Evolutionary conservation across 2,113 vertebrate genomes (phyloP).

Genomic region (Neodon shergylaensis): DNA sequence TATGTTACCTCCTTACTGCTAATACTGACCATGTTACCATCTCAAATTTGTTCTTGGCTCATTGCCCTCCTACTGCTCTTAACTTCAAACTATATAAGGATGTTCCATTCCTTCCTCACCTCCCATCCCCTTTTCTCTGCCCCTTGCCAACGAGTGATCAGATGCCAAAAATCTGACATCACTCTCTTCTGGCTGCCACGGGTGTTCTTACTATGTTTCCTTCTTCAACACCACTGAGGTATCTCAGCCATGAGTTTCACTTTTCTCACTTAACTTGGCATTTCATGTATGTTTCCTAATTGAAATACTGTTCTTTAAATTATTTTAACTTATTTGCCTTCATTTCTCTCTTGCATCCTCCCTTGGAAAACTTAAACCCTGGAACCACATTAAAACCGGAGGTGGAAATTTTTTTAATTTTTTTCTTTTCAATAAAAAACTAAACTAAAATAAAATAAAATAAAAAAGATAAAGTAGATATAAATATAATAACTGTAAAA

Average conservation of each 20-base stretch:
- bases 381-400: background rate
- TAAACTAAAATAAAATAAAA: too few species aligned
- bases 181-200: background rate
- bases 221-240: background rate
- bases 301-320: constrained; percentile 20
- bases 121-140: background rate
- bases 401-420: too few species aligned
- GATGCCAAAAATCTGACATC: background rate
- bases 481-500: too few species aligned
- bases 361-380: background rate
- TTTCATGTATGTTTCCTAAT: background rate
- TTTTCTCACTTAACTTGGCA: background rate
- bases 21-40: background rate
- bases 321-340: constrained; percentile 2
- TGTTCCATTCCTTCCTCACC: background rate
- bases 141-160: background rate
- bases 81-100: too few species aligned
- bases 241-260: background rate
- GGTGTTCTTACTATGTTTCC: background rate
- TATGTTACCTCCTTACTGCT: background rate
- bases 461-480: too few species aligned
- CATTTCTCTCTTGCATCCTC: background rate
- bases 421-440: too few species aligned
- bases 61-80: background rate
- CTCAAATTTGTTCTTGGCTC: background rate